Base-by-base conservation (phyloP, 2,113 vertebrate genomes). In the Heterotis niloticus region DNA sequence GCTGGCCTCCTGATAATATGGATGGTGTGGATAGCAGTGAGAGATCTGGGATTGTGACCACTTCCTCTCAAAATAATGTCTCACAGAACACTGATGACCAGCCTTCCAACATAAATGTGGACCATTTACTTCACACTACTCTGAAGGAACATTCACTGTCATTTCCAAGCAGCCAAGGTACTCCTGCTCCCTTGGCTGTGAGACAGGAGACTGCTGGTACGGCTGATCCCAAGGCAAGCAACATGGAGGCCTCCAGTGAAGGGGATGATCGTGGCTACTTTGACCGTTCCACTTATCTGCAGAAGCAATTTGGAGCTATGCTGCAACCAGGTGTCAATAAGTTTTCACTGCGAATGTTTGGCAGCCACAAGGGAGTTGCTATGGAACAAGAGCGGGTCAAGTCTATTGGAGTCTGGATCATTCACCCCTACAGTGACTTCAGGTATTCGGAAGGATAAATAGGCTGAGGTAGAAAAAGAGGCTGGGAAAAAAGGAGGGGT, bases 401-500 rank as follows among this genome's bases (percentile, higher is more conserved):
- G 87, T 95, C 96, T 86, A 95, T 96, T 86, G 96, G 96, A 82
- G 95, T 97, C 87, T 99, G 96, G 96, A 97, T 99, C 86, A 98
- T 99, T 83, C 97, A 99, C 87, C 97, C 96, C 0, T 98, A 98
- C 92, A 99, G 97, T 82, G 95, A 98, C 86, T 99, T 99, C 94
- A 98, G 97, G 97, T 99, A 94, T 93, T n/a, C 7, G 64, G 82
- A 20, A 76, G 17, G 88, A 29, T 26, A 16, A 29, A 59, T n/a
- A 52, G 54, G 59, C 18, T 14, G 20, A 74, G 34, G 44, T 73
- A 34, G 26, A 57, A 56, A 10, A 73, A 13, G n/a, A n/a, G n/a
- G n/a, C n/a, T n/a, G n/a, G n/a, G n/a, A n/a, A n/a, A n/a, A n/a
- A n/a, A n/a, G n/a, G n/a, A n/a, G n/a, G n/a, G 17, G 26, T 52